phyloP scores from a whole-genome alignment of 2,113 vertebrate species.

The Oryzias celebensis region DNA sequence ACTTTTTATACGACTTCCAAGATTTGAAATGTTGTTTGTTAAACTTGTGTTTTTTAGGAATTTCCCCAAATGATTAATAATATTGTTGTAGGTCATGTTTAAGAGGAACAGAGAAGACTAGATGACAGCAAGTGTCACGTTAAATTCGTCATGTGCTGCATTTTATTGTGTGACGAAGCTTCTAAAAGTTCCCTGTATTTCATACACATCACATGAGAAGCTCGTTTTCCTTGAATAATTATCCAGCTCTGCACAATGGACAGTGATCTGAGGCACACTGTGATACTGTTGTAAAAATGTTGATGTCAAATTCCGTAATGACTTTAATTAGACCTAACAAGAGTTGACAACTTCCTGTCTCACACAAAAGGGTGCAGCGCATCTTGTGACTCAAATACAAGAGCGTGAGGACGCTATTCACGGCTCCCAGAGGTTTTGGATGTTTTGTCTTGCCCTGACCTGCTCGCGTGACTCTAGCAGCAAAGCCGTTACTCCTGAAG shows the following conservation, averaged over 20 bases:
- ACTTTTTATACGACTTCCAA: no score
- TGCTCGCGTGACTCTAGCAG: slow-evolving; percentile 15
- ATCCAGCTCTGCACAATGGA: slow-evolving; percentile 39
- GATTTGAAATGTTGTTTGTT: no score
- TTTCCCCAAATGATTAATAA: no score
- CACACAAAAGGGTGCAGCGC: neutral
- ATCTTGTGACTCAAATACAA: slow-evolving; percentile 7
- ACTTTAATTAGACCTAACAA: neutral
- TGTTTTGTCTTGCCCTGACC: slow-evolving; percentile 40
- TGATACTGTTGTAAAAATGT: slow-evolving; percentile 28
- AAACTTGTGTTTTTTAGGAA: no score
- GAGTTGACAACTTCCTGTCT: neutral
- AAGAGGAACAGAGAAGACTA: no score
- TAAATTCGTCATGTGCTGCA: no score
- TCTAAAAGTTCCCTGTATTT: no score
- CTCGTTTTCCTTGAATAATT: slow-evolving; percentile 46
- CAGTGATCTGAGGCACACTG: slow-evolving; percentile 6
- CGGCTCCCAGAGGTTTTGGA: slow-evolving; percentile 26
- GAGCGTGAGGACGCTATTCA: slow-evolving; percentile 32
- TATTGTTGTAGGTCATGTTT: no score
- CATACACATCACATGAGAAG: slow-evolving; percentile 57
- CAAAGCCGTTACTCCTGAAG: neutral
- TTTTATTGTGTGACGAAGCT: no score
- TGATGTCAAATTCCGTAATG: neutral
- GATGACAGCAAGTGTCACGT: no score